Evolutionary conservation across 2,888 invertebrate genomes (phyloP).

Genomic region (Monopis laevigella): DNA sequence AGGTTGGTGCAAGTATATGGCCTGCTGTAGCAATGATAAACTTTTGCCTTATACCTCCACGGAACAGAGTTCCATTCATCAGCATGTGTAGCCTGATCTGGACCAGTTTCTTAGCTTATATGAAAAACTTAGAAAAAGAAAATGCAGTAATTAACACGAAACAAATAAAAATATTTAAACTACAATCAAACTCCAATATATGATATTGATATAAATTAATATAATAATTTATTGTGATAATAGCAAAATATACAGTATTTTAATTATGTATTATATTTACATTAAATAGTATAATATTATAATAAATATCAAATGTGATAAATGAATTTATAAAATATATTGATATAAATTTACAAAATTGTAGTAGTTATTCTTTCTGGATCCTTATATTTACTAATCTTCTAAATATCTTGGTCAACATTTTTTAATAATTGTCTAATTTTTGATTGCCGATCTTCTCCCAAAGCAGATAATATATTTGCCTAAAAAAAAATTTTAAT

Average conservation of each 20-base stretch:
- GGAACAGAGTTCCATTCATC: slow-evolving; percentile 80
- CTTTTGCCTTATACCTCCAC: slow-evolving; percentile 75
- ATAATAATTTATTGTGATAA: slow-evolving; percentile 6
- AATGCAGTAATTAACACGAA: neutral
- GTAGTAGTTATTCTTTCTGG: too few relatives aligned
- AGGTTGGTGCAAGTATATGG: slow-evolving; percentile 80
- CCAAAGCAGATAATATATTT: neutral
- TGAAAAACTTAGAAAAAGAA: slow-evolving; percentile 73
- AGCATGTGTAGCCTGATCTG: slow-evolving; percentile 80
- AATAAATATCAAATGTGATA: too few relatives aligned
- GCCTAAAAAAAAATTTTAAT: neutral
- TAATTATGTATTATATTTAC: too few relatives aligned
- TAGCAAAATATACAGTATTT: neutral
- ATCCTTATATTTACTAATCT: too few relatives aligned
- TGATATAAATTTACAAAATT: too few relatives aligned
- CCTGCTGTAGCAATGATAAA: slow-evolving; percentile 79
- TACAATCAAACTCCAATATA: neutral
- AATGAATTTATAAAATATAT: too few relatives aligned
- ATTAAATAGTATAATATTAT: too few relatives aligned
- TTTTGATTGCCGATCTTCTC: neutral
- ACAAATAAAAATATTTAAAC: neutral
- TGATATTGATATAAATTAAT: neutral
- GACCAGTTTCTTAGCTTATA: slow-evolving; percentile 83
- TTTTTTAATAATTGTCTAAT: slow-evolving; percentile 8
- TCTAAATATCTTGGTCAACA: slow-evolving; percentile 6